Conservation (phyloP, 2,888 invertebrate species). For the Gymnocheta viridis region DNA sequence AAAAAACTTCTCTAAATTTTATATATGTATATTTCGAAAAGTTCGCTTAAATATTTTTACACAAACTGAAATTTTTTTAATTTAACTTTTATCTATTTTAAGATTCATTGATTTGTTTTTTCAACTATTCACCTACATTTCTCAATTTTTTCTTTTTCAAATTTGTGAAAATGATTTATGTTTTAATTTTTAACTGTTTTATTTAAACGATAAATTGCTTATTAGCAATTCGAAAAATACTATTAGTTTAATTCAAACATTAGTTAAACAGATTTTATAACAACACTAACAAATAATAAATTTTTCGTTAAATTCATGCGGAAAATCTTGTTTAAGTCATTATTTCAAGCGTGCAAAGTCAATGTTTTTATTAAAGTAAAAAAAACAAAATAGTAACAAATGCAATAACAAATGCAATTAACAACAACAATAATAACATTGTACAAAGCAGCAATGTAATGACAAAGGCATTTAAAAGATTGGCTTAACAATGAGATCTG, state of each 20-base stretch:
- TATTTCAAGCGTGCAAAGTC: slow-evolving; percentile 72
- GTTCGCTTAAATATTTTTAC: no score
- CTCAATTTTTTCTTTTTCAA: neutral
- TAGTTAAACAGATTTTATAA: slow-evolving; percentile 5
- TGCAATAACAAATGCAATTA: neutral
- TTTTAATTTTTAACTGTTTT: neutral
- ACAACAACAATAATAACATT: slow-evolving; percentile 13
- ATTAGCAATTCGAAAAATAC: slow-evolving; percentile 17
- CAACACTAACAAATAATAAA: neutral
- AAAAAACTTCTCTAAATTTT: no score
- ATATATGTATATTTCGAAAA: no score
- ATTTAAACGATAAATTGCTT: neutral
- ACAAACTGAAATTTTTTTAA: no score
- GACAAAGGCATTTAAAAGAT: slow-evolving; percentile 1
- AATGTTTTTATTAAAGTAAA: slow-evolving; percentile 62
- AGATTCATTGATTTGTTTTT: neutral
- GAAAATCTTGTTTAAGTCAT: slow-evolving; percentile 69
- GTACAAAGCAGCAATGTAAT: neutral
- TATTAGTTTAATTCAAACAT: slow-evolving; percentile 6
- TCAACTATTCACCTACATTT: no score
- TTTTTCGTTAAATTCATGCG: slow-evolving; percentile 55
- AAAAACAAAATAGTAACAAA: slow-evolving; percentile 23
- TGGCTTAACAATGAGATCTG: neutral
- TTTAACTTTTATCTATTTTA: no score
- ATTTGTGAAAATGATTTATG: neutral